Conservation (phyloP, 2,113 vertebrate species). For the Corvus moneduloides region DNA sequence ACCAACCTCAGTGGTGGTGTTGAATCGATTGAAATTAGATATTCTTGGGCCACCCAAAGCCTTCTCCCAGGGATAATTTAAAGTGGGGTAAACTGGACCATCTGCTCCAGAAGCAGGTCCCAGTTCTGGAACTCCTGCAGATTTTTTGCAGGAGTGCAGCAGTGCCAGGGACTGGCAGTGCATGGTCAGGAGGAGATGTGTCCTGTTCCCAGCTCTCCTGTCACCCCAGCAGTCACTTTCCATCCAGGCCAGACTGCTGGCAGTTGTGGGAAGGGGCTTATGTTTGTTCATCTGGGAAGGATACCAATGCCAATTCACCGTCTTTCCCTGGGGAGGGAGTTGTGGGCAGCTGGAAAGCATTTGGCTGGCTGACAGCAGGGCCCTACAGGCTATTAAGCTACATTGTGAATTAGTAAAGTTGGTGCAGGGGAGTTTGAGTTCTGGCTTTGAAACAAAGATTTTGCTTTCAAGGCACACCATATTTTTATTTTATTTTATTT, state of each 20-base stretch:
- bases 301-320: background rate
- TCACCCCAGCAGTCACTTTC: background rate
- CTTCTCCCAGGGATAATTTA: background rate
- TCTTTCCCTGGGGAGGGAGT: background rate
- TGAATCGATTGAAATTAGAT: background rate
- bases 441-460: background rate
- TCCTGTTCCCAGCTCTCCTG: background rate
- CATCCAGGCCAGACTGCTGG: background rate
- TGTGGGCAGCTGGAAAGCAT: background rate
- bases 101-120: background rate
- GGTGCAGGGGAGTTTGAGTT: background rate
- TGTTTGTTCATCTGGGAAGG: background rate
- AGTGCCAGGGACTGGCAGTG: background rate
- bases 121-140: background rate
- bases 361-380: background rate
- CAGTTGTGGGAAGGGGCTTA: fast-evolving
- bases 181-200: fast-evolving
- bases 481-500: background rate
- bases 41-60: background rate
- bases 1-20: background rate
- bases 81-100: background rate
- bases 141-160: background rate
- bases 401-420: background rate
- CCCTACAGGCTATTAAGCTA: background rate
- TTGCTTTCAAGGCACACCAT: background rate